Base-by-base conservation (phyloP, 1,140 invertebrate species). In the Drosophila punjabiensis region DNA sequence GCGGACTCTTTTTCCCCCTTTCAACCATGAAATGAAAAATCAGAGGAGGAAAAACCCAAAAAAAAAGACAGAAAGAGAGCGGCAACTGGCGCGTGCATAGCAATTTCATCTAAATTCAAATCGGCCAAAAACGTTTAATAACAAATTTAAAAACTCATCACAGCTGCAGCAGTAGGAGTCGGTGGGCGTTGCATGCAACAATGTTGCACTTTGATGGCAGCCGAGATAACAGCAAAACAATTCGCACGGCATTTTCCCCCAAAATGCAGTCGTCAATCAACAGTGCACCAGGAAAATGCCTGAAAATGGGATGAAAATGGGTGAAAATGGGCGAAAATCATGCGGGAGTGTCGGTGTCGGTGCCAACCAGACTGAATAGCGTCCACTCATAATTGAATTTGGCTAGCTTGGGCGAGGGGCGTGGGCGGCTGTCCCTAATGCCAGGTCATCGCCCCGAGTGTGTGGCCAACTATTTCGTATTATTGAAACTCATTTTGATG, bases 31-130 rank as follows among this genome's bases (percentile, higher is more conserved):
- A 61, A 78, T 73, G 63, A 48, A 77, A 56, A 77, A 78, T 78
- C 74, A 71, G 56, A 74, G 68, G 30, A 43, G 10, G 24, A 35
- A 52, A 62, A 32, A 5, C 11, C 30, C 30, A 7, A 47, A 68
- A 76, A 80, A 67, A 28, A 47, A 14, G 24, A 66, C 18, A 50
- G 20, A 35, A 7, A 37, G 30, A 56, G 41, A 16, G 18, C 8
- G 13, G 14, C 16, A 41, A 33, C 30, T 45, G 47, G 35, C 20
- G 56, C 37, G 32, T 55, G 53, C 41, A 55, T 43, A 30, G 65
- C 73, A 71, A 69, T 88, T 84, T 70, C 78, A 89, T 89, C 85
- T 89, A 89, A 89, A 89, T 89, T 89, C 86, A 90, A 89, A 89
- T 89, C 85, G 83, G 58, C 60, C 75, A 76, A 89, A 80, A 89